Conservation (phyloP, 2,797 vertebrate genomes). For the Sebastiscus tertius region DNA sequence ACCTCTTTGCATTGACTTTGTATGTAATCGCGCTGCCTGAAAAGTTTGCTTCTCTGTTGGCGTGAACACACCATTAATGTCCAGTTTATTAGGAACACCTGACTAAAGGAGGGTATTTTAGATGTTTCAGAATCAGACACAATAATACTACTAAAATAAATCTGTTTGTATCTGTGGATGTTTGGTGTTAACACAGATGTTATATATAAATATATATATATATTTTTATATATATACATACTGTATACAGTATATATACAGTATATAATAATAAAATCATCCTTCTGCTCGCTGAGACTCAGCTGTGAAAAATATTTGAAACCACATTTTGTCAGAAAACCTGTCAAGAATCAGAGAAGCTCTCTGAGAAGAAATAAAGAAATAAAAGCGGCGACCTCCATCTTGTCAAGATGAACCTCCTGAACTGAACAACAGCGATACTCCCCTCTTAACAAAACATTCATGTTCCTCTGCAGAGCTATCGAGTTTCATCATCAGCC, state of each 20-base stretch:
- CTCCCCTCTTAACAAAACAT: slow-evolving; percentile 55
- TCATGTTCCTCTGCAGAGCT: slow-evolving; percentile 58
- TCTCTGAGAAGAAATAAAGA: slow-evolving; percentile 5
- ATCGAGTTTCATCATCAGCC: slow-evolving; percentile 65
- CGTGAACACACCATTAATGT: accelerated
- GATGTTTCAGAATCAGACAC: no score
- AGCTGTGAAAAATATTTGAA: slow-evolving; percentile 8
- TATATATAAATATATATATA: no score
- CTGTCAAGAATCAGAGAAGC: slow-evolving; percentile 18
- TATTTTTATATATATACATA: no score
- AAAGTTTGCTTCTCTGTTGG: no score
- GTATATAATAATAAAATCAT: not conserved
- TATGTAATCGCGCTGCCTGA: no score
- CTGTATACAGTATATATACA: no score
- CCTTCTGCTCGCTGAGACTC: slow-evolving; percentile 41
- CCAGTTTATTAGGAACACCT: not conserved
- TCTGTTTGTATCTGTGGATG: no score
- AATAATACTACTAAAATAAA: no score
- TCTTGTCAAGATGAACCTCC: slow-evolving; percentile 45
- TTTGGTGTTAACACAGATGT: no score
- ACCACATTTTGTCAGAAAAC: not conserved
- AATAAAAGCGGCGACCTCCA: slow-evolving; percentile 19
- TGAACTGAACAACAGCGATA: slow-evolving; percentile 41
- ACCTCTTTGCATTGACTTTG: no score
- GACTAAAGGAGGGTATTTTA: no score